Conservation (phyloP, 1,140 invertebrate genomes). For the Aphelenchoides fujianensis region DNA sequence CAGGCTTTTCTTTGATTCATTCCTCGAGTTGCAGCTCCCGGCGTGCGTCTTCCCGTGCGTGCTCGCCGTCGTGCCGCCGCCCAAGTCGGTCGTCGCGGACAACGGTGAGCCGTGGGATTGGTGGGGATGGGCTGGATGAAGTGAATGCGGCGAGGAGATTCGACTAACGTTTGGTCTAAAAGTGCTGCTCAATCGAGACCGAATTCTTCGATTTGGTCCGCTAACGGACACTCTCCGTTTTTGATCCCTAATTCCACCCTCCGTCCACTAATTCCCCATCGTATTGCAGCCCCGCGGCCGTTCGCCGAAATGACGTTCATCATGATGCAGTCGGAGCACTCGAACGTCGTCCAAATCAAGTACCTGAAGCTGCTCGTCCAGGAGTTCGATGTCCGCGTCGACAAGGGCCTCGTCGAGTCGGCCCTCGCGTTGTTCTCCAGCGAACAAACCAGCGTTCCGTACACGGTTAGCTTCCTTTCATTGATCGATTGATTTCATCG, state of each 20-base stretch:
- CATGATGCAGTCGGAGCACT: constrained; percentile 77
- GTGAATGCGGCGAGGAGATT: no score
- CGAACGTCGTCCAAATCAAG: constrained; percentile 83
- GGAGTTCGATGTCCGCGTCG: constrained; percentile 92
- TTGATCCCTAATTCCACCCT: no score
- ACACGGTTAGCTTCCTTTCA: constrained; percentile 29
- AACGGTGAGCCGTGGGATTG: no score
- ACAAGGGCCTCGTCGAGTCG: constrained; percentile 86
- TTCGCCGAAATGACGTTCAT: constrained; percentile 91
- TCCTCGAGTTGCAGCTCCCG: constrained; percentile 66
- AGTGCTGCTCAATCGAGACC: no score
- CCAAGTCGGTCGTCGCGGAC: constrained; percentile 81
- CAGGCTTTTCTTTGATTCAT: background rate
- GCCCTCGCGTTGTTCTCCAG: constrained; percentile 75
- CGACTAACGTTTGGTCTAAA: no score
- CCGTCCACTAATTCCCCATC: no score
- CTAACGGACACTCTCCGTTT: no score
- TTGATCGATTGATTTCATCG: constrained; percentile 14
- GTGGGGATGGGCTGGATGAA: no score
- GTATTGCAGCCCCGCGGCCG: constrained; percentile 76
- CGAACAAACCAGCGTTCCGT: constrained; percentile 63
- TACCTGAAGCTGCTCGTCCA: constrained; percentile 71
- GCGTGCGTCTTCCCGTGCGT: constrained; percentile 90
- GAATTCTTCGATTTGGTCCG: no score
- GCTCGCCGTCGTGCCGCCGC: constrained; percentile 83